A percentile compares a stretch with the other conserved stretches of the same genome.
These are phyloP conservation scores for Sphaerodactylus townsendi DNA, from an alignment of 2,113 vertebrate species.

Conservation along the genomic window DNA sequence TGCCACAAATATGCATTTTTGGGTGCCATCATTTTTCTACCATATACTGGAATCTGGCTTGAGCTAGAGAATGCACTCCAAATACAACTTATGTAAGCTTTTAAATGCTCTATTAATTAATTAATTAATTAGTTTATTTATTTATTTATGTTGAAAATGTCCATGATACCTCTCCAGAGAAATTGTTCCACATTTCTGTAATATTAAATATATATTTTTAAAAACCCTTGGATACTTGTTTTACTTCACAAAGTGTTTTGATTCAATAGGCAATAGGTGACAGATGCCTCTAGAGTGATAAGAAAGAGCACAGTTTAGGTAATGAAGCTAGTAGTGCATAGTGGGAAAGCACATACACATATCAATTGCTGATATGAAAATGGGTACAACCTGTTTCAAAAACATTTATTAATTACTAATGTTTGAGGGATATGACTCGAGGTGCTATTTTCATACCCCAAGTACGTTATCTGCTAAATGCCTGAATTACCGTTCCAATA, in stretches of 20 bases:
- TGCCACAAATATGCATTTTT: no score
- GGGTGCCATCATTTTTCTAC: no score
- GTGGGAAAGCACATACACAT: background rate
- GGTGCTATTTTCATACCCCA: no score
- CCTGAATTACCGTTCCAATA: background rate
- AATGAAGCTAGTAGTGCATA: slow-evolving; percentile 1
- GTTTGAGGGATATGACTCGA: no score
- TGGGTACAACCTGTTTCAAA: background rate
- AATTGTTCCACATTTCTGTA: background rate
- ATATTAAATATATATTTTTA: background rate
- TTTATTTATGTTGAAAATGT: no score
- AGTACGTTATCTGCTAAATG: background rate
- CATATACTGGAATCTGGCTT: no score
- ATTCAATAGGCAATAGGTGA: slow-evolving; percentile 2
- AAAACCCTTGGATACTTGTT: background rate
- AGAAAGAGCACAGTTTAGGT: background rate
- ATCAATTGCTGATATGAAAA: background rate
- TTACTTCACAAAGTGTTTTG: background rate
- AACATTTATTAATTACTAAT: no score
- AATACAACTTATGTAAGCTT: no score
- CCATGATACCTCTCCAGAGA: no score
- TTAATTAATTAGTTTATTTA: no score
- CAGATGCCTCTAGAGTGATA: background rate
- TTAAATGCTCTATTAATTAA: no score
- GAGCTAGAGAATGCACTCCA: no score